phyloP scores from a whole-genome alignment of 2,888 invertebrate species.

The Antheraea yamamai region DNA sequence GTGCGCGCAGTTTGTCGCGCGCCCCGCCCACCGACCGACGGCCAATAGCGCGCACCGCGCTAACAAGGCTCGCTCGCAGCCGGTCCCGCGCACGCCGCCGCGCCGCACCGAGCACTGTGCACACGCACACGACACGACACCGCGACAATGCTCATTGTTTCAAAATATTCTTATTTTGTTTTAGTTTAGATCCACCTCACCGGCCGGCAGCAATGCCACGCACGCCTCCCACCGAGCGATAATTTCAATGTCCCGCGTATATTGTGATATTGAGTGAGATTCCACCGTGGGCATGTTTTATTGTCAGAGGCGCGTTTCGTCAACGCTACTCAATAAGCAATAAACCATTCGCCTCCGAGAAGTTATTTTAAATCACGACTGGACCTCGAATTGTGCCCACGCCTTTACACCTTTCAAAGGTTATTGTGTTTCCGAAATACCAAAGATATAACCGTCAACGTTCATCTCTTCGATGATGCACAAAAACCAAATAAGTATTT shows the following conservation, averaged over 20 bases:
- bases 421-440: conserved; percentile 78
- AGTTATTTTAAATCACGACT: conserved; percentile 76
- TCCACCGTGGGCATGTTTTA: conserved; percentile 74
- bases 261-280: conserved; percentile 79
- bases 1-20: conserved; percentile 78
- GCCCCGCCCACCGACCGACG: conserved; percentile 68
- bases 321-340: conserved; percentile 80
- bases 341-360: conserved; percentile 80
- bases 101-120: conserved; percentile 37
- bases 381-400: conserved; percentile 69
- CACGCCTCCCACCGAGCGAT: conserved; percentile 77
- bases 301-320: conserved; percentile 75
- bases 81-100: conserved; percentile 49
- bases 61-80: conserved; percentile 60
- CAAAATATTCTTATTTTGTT: conserved; percentile 68
- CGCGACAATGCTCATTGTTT: conserved; percentile 80
- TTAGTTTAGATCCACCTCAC: conserved; percentile 62
- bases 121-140: conserved; percentile 37
- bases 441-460: conserved; percentile 55
- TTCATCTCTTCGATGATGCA: conserved; percentile 3
- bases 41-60: conserved; percentile 65
- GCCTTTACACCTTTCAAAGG: conserved; percentile 80
- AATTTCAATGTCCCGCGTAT: conserved; percentile 78
- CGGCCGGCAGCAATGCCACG: conserved; percentile 38
- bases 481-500: background rate